These are phyloP conservation scores for Lithophane ornitopus DNA, from an alignment of 2,888 invertebrate genomes.

Conservation along the genomic window DNA sequence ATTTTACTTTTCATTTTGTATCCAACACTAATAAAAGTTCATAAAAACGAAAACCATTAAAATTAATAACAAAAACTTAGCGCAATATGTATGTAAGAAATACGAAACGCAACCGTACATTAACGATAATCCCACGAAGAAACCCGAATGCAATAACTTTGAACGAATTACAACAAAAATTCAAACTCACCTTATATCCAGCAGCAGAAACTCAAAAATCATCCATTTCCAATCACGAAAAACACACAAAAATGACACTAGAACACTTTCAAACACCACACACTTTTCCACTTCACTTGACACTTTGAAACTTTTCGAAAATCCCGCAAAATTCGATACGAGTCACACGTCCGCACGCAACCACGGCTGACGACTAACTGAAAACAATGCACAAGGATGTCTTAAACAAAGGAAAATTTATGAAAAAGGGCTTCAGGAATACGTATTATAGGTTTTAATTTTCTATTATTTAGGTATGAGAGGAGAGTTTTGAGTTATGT, in stretches of 20 bases:
- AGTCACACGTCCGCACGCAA: slow-evolving; percentile 33
- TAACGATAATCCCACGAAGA: background rate
- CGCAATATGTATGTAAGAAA: background rate
- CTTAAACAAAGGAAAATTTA: slow-evolving; percentile 43
- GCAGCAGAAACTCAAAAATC: slow-evolving; percentile 35
- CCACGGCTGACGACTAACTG: slow-evolving; percentile 24
- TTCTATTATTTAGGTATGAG: background rate
- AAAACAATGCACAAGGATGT: slow-evolving; percentile 17
- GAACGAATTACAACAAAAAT: background rate
- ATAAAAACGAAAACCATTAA: background rate
- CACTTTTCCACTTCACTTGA: slow-evolving; percentile 54
- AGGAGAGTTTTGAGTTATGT: background rate
- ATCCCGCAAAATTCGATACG: slow-evolving; percentile 32
- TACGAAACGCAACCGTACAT: background rate
- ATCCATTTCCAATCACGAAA: slow-evolving; percentile 48
- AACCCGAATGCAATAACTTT: background rate
- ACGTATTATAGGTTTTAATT: slow-evolving; percentile 13
- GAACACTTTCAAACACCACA: slow-evolving; percentile 34
- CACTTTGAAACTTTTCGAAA: slow-evolving; percentile 59
- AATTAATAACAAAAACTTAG: background rate
- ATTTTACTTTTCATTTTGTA: background rate
- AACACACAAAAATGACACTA: slow-evolving; percentile 39
- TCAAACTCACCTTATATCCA: slow-evolving; percentile 42
- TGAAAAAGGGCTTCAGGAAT: slow-evolving; percentile 38
- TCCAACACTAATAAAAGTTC: too few relatives aligned